These are phyloP conservation scores for Pristis pectinata DNA, from an alignment of 2,797 vertebrate species.

Conservation along the genomic window DNA sequence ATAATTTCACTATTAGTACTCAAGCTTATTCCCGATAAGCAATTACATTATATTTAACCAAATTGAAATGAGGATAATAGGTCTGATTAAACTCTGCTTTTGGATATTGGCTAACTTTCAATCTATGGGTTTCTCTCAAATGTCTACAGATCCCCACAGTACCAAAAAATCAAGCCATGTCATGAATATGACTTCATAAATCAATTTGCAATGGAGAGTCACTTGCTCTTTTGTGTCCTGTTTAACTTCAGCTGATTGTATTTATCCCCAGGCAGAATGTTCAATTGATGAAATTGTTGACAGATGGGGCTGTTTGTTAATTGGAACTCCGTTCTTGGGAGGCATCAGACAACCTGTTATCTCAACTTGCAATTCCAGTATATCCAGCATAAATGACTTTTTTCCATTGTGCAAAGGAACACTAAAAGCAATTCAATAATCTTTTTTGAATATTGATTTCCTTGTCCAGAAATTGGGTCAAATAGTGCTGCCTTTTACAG, in stretches of 20 bases:
- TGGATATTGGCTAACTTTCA: neutral
- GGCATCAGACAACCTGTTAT: neutral
- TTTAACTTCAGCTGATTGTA: neutral
- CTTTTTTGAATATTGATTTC: neutral
- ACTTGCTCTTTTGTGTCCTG: neutral
- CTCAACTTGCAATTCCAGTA: neutral
- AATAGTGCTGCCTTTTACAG: too few relatives aligned
- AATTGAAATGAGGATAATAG: neutral
- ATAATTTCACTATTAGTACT: neutral
- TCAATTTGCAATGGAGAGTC: too few relatives aligned
- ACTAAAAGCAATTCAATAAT: too few relatives aligned
- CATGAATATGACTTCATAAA: neutral
- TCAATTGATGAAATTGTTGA: neutral
- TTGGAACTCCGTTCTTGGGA: neutral
- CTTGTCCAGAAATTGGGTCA: too few relatives aligned
- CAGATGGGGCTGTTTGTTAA: conserved; percentile 9
- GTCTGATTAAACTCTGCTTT: neutral
- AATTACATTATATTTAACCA: neutral
- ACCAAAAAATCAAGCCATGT: neutral
- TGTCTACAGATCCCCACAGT: neutral
- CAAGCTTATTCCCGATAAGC: neutral
- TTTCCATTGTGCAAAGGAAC: neutral
- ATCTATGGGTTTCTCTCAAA: too few relatives aligned
- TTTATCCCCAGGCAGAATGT: neutral
- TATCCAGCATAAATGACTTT: neutral